phyloP scores from a whole-genome alignment of 2,888 invertebrate genomes.

The Blastobasis lacticolella region DNA sequence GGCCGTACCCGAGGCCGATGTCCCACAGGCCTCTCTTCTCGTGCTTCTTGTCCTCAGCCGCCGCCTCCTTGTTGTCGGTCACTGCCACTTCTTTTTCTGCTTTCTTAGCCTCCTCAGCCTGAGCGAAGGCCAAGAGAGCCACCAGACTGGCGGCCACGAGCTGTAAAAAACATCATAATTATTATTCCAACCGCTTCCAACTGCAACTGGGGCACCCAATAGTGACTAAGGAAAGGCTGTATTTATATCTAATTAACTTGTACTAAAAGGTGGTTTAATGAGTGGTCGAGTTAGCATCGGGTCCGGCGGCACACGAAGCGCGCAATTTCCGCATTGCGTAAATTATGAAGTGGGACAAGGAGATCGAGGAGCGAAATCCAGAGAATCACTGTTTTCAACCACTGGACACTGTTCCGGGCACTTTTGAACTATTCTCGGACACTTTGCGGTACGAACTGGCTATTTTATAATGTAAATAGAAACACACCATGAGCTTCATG shows the following conservation, averaged over 20 bases:
- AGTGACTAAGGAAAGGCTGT: too few relatives aligned
- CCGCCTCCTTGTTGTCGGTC: constrained; percentile 70
- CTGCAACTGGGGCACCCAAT: constrained; percentile 1
- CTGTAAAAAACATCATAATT: constrained; percentile 37
- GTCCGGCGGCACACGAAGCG: constrained; percentile 32
- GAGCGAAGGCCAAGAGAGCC: constrained; percentile 74
- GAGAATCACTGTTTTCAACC: constrained; percentile 13
- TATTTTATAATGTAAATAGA: constrained; percentile 12
- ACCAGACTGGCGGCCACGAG: constrained; percentile 77
- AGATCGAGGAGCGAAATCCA: constrained; percentile 25
- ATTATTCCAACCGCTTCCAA: constrained; percentile 6
- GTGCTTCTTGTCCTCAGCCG: constrained; percentile 78
- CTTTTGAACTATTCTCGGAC: constrained; percentile 12
- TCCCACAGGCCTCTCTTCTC: constrained; percentile 83
- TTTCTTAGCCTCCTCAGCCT: constrained; percentile 74
- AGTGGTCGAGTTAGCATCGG: constrained; percentile 34
- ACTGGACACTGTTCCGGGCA: constrained; percentile 24
- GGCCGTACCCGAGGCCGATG: constrained; percentile 67
- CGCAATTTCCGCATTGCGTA: constrained; percentile 52
- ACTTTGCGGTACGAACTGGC: not conserved
- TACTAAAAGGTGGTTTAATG: constrained; percentile 35
- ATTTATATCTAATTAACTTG: constrained; percentile 30
- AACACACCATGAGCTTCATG: constrained; percentile 74
- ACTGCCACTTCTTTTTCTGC: constrained; percentile 74
- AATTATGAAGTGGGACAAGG: constrained; percentile 34